Evolutionary conservation across 2,113 vertebrate genomes (phyloP).

Genomic region (Ovis canadensis): DNA sequence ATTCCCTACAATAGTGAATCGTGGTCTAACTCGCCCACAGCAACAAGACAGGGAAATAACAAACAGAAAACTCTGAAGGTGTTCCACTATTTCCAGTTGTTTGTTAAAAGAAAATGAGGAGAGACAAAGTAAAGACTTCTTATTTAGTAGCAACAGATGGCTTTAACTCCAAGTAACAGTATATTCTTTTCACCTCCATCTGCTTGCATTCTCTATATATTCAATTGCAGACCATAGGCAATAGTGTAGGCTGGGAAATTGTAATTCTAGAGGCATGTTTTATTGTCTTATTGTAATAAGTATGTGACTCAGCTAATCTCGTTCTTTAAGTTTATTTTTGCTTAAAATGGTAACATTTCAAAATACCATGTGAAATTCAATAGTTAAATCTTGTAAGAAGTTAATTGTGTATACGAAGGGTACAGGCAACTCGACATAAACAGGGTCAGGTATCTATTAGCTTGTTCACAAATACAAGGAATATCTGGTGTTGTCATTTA

Average conservation of each 20-base stretch:
- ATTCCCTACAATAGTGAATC: neutral
- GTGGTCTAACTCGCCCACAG: neutral
- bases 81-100: neutral
- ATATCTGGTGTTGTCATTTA: neutral
- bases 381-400: neutral
- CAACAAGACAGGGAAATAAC: neutral
- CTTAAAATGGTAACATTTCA: conserved; percentile 11
- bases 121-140: neutral
- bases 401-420: neutral
- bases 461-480: neutral
- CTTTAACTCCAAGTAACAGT: neutral
- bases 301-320: neutral
- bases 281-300: neutral
- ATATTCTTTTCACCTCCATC: neutral
- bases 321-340: conserved; percentile 11
- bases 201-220: neutral
- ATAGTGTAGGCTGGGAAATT: neutral
- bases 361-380: conserved; percentile 37
- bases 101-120: neutral
- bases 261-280: neutral
- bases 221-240: neutral
- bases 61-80: neutral
- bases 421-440: neutral
- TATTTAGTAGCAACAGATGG: neutral
- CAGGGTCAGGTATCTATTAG: neutral